Evolutionary conservation across 2,888 invertebrate genomes (phyloP).

Genomic region (Listrodromus nycthemerus): DNA sequence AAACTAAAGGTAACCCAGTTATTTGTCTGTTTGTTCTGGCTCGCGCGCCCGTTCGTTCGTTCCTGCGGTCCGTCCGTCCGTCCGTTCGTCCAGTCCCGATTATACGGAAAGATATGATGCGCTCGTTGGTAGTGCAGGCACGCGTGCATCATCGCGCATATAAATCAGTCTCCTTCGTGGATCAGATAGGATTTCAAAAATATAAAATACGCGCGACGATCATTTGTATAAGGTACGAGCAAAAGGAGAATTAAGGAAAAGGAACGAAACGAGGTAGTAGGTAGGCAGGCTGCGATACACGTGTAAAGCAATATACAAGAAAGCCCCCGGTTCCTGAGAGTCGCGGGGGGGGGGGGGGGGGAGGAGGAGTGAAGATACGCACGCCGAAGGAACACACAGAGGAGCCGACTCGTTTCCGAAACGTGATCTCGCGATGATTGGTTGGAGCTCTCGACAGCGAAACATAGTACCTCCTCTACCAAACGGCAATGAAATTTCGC

Average conservation of each 20-base stretch:
- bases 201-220: conserved; percentile 82
- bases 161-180: conserved; percentile 82
- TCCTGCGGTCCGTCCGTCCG: conserved; percentile 29
- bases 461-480: conserved; percentile 53
- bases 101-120: conserved; percentile 80
- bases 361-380: conserved; percentile 33
- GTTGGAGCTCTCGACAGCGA: conserved; percentile 59
- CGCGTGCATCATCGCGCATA: conserved; percentile 84
- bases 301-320: conserved; percentile 62
- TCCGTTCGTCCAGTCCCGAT: conserved; percentile 67
- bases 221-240: conserved; percentile 71
- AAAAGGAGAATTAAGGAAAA: conserved; percentile 55
- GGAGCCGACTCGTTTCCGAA: conserved; percentile 68
- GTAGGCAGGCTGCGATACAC: conserved; percentile 52
- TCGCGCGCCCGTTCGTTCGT: conserved; percentile 71
- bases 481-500: conserved; percentile 63
- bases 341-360: conserved; percentile 43
- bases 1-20: conserved; percentile 84
- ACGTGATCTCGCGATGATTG: conserved; percentile 70
- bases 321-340: conserved; percentile 59
- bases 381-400: conserved; percentile 64
- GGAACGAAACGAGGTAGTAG: conserved; percentile 60
- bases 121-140: conserved; percentile 83
- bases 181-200: conserved; percentile 84
- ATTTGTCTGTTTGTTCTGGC: conserved; percentile 81